Evolutionary conservation across 2,113 vertebrate genomes (phyloP).

Genomic region (Pantherophis guttatus): DNA sequence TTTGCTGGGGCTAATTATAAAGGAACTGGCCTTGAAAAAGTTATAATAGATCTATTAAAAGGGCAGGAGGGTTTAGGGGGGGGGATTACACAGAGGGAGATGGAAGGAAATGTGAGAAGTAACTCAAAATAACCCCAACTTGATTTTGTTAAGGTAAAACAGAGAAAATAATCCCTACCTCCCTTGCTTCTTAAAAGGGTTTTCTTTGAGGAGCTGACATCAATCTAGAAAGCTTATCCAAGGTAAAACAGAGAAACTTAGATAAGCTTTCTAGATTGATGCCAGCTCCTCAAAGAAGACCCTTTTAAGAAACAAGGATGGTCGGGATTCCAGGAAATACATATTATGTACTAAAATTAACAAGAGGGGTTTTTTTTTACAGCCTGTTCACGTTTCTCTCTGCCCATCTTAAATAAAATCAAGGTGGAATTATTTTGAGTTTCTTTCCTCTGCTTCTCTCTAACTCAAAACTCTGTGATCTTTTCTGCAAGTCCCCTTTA

Average conservation of each 20-base stretch:
- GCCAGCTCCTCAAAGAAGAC: neutral
- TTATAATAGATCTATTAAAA: neutral
- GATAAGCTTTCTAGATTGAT: neutral
- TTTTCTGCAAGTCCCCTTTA: neutral
- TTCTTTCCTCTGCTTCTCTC: neutral
- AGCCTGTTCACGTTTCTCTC: neutral
- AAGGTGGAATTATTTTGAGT: neutral
- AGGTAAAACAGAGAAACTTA: neutral
- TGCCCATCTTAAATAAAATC: neutral
- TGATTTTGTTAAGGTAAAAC: neutral
- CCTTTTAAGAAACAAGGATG: neutral
- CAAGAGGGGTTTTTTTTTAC: neutral
- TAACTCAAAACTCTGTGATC: neutral
- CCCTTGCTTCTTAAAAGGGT: neutral
- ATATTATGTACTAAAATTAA: neutral
- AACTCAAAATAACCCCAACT: neutral
- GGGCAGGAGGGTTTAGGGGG: accelerated
- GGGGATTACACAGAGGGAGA: neutral
- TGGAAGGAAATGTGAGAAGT: neutral
- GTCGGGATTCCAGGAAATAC: neutral
- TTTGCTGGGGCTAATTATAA: neutral
- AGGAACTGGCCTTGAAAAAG: neutral
- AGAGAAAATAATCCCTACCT: neutral
- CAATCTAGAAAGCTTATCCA: neutral
- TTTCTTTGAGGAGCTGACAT: neutral